Percentiles rank a stretch among this genome's conserved stretches.
These are phyloP conservation scores for Heteropelma amictum DNA, from an alignment of 2,888 invertebrate species.

Conservation along the genomic window DNA sequence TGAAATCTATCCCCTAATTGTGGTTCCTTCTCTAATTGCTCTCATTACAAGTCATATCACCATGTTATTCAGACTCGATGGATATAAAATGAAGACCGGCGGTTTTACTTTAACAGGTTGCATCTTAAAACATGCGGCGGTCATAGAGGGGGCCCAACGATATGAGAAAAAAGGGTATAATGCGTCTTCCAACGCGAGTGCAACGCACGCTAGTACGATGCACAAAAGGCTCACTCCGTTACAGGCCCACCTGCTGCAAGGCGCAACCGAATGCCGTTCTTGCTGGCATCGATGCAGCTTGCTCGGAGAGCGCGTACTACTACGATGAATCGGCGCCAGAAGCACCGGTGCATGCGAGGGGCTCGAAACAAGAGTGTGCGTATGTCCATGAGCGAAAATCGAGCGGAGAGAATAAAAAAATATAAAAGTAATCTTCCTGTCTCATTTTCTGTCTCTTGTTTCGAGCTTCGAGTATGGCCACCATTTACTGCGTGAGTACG, in stretches of 20 bases:
- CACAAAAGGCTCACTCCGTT: slow-evolving; percentile 62
- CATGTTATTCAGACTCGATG: slow-evolving; percentile 7
- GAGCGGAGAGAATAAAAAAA: slow-evolving; percentile 24
- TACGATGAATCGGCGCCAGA: slow-evolving; percentile 52
- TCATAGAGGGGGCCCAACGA: slow-evolving; percentile 26
- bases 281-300: slow-evolving; percentile 43
- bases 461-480: slow-evolving; percentile 24
- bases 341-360: slow-evolving; percentile 47
- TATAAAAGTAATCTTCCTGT: slow-evolving; percentile 31
- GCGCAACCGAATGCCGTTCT: slow-evolving; percentile 32
- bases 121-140: slow-evolving; percentile 33
- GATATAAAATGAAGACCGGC: slow-evolving; percentile 20
- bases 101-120: slow-evolving; percentile 44
- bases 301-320: slow-evolving; percentile 15
- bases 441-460: slow-evolving; percentile 23
- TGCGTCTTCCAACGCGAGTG: slow-evolving; percentile 42
- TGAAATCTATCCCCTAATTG: too few species aligned
- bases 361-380: neutral
- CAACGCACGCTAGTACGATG: slow-evolving; percentile 67
- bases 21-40: neutral
- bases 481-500: slow-evolving; percentile 50
- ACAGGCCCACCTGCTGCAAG: slow-evolving; percentile 55
- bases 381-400: slow-evolving; percentile 8
- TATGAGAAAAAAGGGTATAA: slow-evolving; percentile 28
- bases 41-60: slow-evolving; percentile 6